Base-by-base conservation (phyloP, 2,797 vertebrate species). In the Botia kubotai region DNA sequence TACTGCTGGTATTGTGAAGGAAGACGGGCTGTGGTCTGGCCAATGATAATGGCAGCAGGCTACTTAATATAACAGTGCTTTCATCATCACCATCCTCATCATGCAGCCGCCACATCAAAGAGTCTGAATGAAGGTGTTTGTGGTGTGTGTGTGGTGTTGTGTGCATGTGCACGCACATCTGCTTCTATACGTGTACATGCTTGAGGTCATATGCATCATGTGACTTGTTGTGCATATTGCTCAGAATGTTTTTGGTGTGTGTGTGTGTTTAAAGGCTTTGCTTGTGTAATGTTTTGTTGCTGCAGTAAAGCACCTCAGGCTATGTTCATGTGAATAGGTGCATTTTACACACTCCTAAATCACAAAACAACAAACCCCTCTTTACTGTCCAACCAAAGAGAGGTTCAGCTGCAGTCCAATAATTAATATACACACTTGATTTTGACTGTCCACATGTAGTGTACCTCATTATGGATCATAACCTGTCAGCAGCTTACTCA, bases 301-400 rank as follows among this genome's bases (percentile, higher is more conserved):
- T 96, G 95, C 95, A 92, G 95, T 95, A 95, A 92, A 91, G 94
- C 92, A 93, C 93, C 93, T 89, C 89, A 96, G 97, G 95, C 95
- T 97, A 97, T 98, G 96, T 98, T 97, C 97, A 97, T 98, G 97
- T 97, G 97, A 98, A 97, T 96, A 95, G 97, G 95, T 97, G 97
- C 97, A 95, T 95, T 97, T 97, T 96, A 96, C 95, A 96, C 94
- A 96, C 72, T 68, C 72, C 75, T 55, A 75, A 74, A 67, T 39
- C 33, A 19, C 36, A 46, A 8, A 46, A 65, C 3, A 26, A 6
- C 26, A 63, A 91, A 95, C 97, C 96, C 95, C 70, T 70, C n/a
- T 63, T 80, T 43, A 43, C 58, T 12, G 8, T 72, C 75, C 76
- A 77, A 84, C 88, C 87, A 87, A 84, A 87, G 80, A 83, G 83